phyloP scores from a whole-genome alignment of 2,113 vertebrate genomes.

The Cranoglanis bouderius region DNA sequence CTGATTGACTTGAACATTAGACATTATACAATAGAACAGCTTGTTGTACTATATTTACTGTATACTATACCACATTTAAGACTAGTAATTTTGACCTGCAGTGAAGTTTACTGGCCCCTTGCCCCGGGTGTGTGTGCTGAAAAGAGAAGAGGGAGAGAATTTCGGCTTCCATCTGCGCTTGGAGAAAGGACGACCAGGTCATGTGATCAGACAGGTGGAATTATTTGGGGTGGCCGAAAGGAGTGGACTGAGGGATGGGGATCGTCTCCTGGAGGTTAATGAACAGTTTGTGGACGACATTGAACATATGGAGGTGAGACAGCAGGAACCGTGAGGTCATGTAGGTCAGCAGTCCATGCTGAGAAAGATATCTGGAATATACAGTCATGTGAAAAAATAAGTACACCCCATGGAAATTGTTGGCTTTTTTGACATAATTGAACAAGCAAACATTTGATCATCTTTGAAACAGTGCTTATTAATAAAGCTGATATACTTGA shows the following conservation, averaged over 20 bases:
- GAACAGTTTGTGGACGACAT: slow-evolving; percentile 71
- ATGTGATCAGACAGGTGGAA: slow-evolving; percentile 76
- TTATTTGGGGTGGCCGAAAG: slow-evolving; percentile 73
- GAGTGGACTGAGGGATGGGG: slow-evolving; percentile 81
- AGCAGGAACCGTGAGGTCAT: background rate
- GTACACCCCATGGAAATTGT: too few species aligned
- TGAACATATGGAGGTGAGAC: slow-evolving; percentile 75
- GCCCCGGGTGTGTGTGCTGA: slow-evolving; percentile 82
- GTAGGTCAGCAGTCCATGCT: too few species aligned
- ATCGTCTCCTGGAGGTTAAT: slow-evolving; percentile 87
- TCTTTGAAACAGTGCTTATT: too few species aligned
- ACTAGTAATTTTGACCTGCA: slow-evolving; percentile 30
- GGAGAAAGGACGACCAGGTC: slow-evolving; percentile 71
- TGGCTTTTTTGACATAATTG: too few species aligned
- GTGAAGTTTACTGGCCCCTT: slow-evolving; percentile 38
- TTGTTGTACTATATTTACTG: background rate
- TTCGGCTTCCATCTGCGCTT: slow-evolving; percentile 81
- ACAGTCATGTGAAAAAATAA: too few species aligned
- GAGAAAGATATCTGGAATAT: background rate
- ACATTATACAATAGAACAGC: background rate
- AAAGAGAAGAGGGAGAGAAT: slow-evolving; percentile 65
- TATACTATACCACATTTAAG: background rate
- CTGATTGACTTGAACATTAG: background rate
- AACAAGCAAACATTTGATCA: too few species aligned
- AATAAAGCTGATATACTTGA: too few species aligned